Conservation (phyloP, 1,140 invertebrate species). For the Nephila pilipes region DNA sequence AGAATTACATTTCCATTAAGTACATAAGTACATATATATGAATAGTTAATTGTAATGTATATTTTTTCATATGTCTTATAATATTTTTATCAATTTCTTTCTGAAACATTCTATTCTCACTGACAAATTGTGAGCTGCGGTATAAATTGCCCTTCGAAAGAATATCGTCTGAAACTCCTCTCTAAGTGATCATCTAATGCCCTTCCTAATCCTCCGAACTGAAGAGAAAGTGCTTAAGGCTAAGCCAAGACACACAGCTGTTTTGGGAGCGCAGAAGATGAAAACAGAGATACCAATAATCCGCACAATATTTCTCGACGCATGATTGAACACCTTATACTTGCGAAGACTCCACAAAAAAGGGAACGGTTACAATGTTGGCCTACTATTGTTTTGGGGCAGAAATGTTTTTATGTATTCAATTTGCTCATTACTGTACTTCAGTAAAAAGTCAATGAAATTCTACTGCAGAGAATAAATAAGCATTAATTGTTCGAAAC, state of each 20-base stretch:
- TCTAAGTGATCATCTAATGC: not conserved
- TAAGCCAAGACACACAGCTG: slow-evolving; percentile 49
- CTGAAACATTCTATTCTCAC: not conserved
- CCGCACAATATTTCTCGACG: slow-evolving; percentile 50
- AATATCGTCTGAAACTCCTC: not conserved
- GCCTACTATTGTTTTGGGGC: not conserved
- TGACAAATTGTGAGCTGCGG: not conserved
- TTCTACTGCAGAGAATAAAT: not conserved
- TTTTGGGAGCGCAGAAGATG: not conserved
- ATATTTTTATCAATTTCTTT: not conserved
- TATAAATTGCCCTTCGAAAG: slow-evolving; percentile 45
- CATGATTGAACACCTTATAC: slow-evolving; percentile 59
- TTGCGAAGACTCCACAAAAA: not conserved
- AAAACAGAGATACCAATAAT: slow-evolving; percentile 31
- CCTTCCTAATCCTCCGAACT: slow-evolving; percentile 8
- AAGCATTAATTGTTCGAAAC: too few relatives aligned
- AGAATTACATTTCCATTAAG: too few relatives aligned
- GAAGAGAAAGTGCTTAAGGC: slow-evolving; percentile 52
- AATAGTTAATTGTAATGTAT: too few relatives aligned
- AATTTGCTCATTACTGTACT: too few relatives aligned
- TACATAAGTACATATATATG: too few relatives aligned
- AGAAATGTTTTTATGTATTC: not conserved
- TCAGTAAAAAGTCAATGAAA: not conserved
- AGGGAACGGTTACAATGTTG: not conserved
- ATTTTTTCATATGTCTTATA: not conserved